A percentile compares a stretch with the other conserved stretches of the same genome.
Conservation (phyloP, 1,140 invertebrate species). For the Mycetomoellerius zeteki region DNA sequence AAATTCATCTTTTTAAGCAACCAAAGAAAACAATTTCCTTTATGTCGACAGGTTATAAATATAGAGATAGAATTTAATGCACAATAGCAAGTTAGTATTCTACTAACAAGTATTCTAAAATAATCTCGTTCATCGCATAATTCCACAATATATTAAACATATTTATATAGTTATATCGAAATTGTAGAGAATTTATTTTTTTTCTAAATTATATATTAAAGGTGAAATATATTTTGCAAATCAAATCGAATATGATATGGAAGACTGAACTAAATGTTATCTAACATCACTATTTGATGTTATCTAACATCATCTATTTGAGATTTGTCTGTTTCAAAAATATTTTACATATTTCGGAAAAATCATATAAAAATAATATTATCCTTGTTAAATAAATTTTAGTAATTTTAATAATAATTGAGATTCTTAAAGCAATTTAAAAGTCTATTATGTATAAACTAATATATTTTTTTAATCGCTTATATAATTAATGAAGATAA, state of each 20-base stretch:
- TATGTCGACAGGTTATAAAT: not conserved
- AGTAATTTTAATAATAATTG: slow-evolving; percentile 1
- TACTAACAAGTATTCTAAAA: slow-evolving; percentile 65
- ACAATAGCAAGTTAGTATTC: slow-evolving; percentile 42
- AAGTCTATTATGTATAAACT: not conserved
- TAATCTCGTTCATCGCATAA: slow-evolving; percentile 72
- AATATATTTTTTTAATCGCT: not conserved
- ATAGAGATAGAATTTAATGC: slow-evolving; percentile 52
- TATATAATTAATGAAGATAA: slow-evolving; percentile 4
- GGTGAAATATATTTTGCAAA: slow-evolving; percentile 30
- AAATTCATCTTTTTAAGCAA: slow-evolving; percentile 49
- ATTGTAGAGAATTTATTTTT: slow-evolving; percentile 44
- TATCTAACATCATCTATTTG: not conserved
- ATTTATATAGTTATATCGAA: slow-evolving; percentile 1
- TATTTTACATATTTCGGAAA: not conserved
- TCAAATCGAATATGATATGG: slow-evolving; percentile 24
- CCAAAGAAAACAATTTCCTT: slow-evolving; percentile 37
- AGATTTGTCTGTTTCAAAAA: slow-evolving; percentile 43
- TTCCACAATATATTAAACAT: slow-evolving; percentile 17
- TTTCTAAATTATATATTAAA: slow-evolving; percentile 26
- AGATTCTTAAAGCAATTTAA: not conserved
- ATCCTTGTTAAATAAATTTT: slow-evolving; percentile 21
- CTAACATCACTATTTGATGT: slow-evolving; percentile 45
- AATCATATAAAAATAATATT: slow-evolving; percentile 20
- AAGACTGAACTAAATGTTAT: slow-evolving; percentile 68